These are phyloP conservation scores for Romanomermis culicivorax DNA, from an alignment of 2,888 invertebrate species.

Conservation along the genomic window DNA sequence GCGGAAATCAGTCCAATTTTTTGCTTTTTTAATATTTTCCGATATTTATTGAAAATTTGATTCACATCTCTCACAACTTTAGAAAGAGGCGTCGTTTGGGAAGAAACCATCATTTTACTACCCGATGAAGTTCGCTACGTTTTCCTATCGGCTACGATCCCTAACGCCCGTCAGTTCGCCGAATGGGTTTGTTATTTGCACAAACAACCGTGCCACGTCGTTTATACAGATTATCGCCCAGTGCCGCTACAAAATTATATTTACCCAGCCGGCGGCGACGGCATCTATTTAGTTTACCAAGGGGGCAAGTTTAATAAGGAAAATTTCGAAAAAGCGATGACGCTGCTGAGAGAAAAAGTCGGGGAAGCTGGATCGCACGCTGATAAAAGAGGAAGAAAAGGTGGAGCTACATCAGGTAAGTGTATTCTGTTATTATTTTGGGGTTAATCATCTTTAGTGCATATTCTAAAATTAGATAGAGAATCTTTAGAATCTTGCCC, in stretches of 20 bases:
- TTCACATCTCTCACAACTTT: too few species aligned
- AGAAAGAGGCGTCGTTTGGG: slow-evolving; percentile 97
- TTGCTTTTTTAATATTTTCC: not conserved
- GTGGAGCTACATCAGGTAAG: slow-evolving; percentile 41
- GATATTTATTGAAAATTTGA: too few species aligned
- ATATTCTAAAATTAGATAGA: too few species aligned
- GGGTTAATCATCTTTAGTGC: too few species aligned
- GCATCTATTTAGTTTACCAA: slow-evolving; percentile 42
- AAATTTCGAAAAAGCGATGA: slow-evolving; percentile 93
- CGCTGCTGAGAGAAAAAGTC: slow-evolving; percentile 48
- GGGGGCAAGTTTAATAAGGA: slow-evolving; percentile 77
- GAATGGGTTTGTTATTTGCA: slow-evolving; percentile 51
- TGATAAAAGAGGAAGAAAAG: slow-evolving; percentile 46
- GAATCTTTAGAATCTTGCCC: too few species aligned
- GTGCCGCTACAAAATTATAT: slow-evolving; percentile 95
- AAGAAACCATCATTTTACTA: slow-evolving; percentile 85
- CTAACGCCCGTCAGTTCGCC: slow-evolving; percentile 73
- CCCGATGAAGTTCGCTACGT: slow-evolving; percentile 96
- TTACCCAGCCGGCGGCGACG: slow-evolving; percentile 81
- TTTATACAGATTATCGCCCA: slow-evolving; percentile 91
- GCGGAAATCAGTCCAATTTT: not conserved
- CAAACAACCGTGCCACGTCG: slow-evolving; percentile 81
- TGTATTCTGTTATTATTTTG: too few species aligned
- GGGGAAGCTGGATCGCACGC: slow-evolving; percentile 58
- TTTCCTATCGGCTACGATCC: slow-evolving; percentile 94